Evolutionary conservation across 1,140 invertebrate genomes (phyloP).

Genomic region (Daktulosphaira vitifoliae): DNA sequence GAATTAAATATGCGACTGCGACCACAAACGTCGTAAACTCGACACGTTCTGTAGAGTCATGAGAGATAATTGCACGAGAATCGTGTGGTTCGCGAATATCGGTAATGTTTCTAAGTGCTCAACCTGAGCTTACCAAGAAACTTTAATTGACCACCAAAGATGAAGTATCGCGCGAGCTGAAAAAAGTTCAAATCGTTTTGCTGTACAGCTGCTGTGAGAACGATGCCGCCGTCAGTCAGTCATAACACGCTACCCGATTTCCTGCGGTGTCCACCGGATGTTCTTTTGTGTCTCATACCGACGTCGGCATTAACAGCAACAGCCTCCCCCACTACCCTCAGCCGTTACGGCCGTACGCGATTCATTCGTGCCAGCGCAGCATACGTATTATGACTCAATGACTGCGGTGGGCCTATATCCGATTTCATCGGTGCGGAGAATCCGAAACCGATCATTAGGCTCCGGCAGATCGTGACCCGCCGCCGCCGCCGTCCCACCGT

Average conservation of each 20-base stretch:
- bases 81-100: too few relatives aligned
- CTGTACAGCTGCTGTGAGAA: slow-evolving; percentile 22
- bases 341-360: too few relatives aligned
- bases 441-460: slow-evolving; percentile 31
- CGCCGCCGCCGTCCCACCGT: not conserved
- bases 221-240: slow-evolving; percentile 6
- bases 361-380: too few relatives aligned
- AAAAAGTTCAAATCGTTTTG: too few relatives aligned
- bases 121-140: too few relatives aligned
- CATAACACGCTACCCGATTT: slow-evolving; percentile 33
- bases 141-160: too few relatives aligned
- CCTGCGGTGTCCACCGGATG: slow-evolving; percentile 32
- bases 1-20: too few relatives aligned
- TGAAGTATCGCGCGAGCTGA: too few relatives aligned
- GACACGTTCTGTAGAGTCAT: too few relatives aligned
- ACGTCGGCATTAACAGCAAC: slow-evolving; percentile 2
- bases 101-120: too few relatives aligned
- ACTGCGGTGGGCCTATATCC: slow-evolving; percentile 28
- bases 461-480: slow-evolving; percentile 26
- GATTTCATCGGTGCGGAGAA: slow-evolving; percentile 31
- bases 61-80: too few relatives aligned
- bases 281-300: slow-evolving; percentile 26
- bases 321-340: slow-evolving; percentile 7
- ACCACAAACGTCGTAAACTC: too few relatives aligned
- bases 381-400: slow-evolving; percentile 17